Percentiles rank a stretch among this genome's conserved stretches.
Evolutionary conservation across 2,113 vertebrate genomes (phyloP).

Genomic region (Sclerurus mexicanus): DNA sequence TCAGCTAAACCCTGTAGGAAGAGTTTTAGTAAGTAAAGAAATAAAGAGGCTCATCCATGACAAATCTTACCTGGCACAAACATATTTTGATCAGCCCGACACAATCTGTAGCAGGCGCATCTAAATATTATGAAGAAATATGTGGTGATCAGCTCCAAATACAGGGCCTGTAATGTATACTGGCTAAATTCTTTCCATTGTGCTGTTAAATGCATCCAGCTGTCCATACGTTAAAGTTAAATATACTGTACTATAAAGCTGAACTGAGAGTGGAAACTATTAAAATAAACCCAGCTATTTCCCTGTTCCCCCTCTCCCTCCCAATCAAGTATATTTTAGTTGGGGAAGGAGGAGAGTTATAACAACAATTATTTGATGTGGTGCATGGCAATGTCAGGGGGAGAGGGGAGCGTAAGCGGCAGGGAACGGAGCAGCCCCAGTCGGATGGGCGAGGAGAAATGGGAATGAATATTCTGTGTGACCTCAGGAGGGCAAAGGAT

Average conservation of each 20-base stretch:
- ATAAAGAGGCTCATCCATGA: background rate
- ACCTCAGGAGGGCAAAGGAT: background rate
- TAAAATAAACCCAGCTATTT: constrained; percentile 70
- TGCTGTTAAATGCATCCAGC: constrained; percentile 72
- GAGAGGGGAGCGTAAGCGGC: background rate
- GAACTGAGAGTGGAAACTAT: constrained; percentile 70
- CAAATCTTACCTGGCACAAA: constrained; percentile 56
- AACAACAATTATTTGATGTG: constrained; percentile 48
- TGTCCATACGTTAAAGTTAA: constrained; percentile 69
- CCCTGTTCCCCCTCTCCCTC: constrained; percentile 5
- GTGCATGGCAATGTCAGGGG: constrained; percentile 5
- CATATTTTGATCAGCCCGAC: constrained; percentile 39
- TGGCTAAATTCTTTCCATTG: constrained; percentile 68
- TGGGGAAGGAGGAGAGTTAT: constrained; percentile 44
- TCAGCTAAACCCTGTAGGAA: constrained; percentile 33
- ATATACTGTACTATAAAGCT: constrained; percentile 70
- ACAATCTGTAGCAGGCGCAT: background rate
- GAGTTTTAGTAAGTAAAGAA: constrained; percentile 18
- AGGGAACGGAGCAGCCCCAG: background rate
- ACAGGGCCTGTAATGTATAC: constrained; percentile 57
- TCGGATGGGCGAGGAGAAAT: background rate
- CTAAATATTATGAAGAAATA: constrained; percentile 63
- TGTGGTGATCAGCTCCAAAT: constrained; percentile 47
- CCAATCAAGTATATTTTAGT: constrained; percentile 61
- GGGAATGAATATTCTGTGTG: background rate